Conservation (phyloP, 2,113 vertebrate species). For the Archocentrus centrarchus region DNA sequence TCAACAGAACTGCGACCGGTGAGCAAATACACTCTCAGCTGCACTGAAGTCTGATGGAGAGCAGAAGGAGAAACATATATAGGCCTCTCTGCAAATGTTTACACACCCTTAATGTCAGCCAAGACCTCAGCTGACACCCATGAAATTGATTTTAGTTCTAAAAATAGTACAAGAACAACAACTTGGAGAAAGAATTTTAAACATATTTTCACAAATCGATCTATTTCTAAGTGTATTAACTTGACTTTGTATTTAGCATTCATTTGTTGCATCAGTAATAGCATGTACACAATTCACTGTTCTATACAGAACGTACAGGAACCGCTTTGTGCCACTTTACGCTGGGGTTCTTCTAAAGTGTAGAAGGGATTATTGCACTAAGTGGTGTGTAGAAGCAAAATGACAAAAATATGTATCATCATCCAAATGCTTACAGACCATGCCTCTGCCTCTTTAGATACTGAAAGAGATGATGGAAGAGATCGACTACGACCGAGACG, state of each 20-base stretch:
- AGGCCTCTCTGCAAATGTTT: background rate
- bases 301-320: background rate
- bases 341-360: background rate
- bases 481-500: slow-evolving; percentile 90
- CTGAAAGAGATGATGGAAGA: slow-evolving; percentile 96
- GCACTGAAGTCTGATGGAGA: background rate
- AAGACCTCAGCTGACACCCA: background rate
- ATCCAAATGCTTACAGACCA: background rate
- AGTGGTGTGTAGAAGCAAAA: background rate
- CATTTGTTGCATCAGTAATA: background rate
- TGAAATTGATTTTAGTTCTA: background rate
- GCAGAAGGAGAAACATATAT: background rate
- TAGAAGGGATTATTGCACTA: background rate
- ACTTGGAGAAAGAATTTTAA: background rate
- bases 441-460: slow-evolving; percentile 77
- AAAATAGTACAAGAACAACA: background rate
- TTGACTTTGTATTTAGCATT: background rate
- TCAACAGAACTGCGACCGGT: slow-evolving; percentile 90
- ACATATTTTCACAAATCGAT: background rate
- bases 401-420: background rate
- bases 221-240: background rate
- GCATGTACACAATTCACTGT: background rate
- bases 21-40: slow-evolving; percentile 37
- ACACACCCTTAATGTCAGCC: background rate
- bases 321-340: background rate